Evolutionary conservation across 2,888 invertebrate genomes (phyloP), one percentile per base, ranked within the genome.

Genomic region (Parnassius smintheus): DNA sequence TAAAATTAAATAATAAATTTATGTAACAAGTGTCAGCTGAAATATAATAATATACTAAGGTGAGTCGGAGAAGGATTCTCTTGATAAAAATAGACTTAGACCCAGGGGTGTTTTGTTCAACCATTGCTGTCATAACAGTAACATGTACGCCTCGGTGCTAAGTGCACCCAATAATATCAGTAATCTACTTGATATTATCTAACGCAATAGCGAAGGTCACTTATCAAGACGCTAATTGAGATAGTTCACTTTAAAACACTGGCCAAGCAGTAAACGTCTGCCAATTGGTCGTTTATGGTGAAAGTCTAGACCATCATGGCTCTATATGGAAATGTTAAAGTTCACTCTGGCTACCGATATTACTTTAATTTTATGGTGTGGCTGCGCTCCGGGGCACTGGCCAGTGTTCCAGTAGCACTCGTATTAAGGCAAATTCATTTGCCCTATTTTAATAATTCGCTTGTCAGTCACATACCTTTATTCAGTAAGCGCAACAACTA

Each of bases 241-340:
- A 89, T 88, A 86, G 90, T 89, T 89, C 87, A 86, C 84, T 80
- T 79, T 81, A 77, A 85, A 85, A 85, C 83, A 83, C 83, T 86
- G 87, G 83, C 82, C 84, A 81, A 83, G 84, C 81, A 82, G 79
- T 83, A 83, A 87, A 81, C 82, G 81, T 85, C 83, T 81, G 85
- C 83, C 89, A 90, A 91, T 88, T 80, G 80, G 83, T 83, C 90
- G 85, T 85, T 90, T 91, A 91, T 80, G 87, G 90, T 86, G 91
- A 91, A 91, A 90, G 91, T 88, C 82, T 72, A 75, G 80, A 78
- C 75, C 82, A 83, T 84, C 82, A 76, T 71, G 71, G 80, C 85
- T 81, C 82, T 82, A 82, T 83, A 83, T 82, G 82, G 85, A 88
- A 90, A 89, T 88, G 89, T 81, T 81, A 88, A 83, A 85, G 91